Evolutionary conservation across 2,797 vertebrate species (phyloP), one percentile per base, ranked within the genome.

Genomic region (Coregonus suidteri): DNA sequence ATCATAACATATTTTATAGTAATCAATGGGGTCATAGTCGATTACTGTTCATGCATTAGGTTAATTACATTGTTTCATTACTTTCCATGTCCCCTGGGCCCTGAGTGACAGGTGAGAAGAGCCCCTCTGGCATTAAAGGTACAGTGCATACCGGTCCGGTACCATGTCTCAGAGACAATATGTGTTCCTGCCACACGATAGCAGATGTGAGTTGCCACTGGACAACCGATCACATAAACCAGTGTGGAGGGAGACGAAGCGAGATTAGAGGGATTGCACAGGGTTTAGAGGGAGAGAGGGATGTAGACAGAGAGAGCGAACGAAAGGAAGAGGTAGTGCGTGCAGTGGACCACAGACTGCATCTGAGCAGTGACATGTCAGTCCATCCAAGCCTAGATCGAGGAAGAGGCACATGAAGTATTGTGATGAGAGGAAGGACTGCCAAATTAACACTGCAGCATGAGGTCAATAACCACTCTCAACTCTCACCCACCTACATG

Each of bases 1-100:
- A 25, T 11, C 47, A n/a, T 9, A 56, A 31, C 14, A 56, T 16
- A 7, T 56, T 73, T 73, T 30, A 31, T 7, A 73, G 14, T 9
- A 34, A 56, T 35, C 30, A 31, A 54, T 73, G 47, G 14, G 47
- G 20, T 20, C 25, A 56, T 13, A 73, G 31, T 16, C 18, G 13
- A 25, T 25, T 41, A 18, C 15, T 4, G n/a, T 56, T 53, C 31
- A 73, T 30, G 30, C 54, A 56, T 9, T 54, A 34, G 7, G 6
- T 54, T 73, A 54, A 56, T 73, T 73, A 53, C 30, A 73, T 73
- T 73, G 13, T 73, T 7, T 56, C 7, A 56, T 73, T 30, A 73
- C 11, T 30, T 71, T 30, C 47, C 47, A 72, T 53, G 30, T 67
- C 65, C 65, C 31, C 30, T 13, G 4, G 1, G n/a, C 20, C n/a